Evolutionary conservation across 30 jellyfish, hydroid and myxozoan species (phyloP), one percentile per base, ranked within the genome.

Genomic region (Aurelia aurita): DNA sequence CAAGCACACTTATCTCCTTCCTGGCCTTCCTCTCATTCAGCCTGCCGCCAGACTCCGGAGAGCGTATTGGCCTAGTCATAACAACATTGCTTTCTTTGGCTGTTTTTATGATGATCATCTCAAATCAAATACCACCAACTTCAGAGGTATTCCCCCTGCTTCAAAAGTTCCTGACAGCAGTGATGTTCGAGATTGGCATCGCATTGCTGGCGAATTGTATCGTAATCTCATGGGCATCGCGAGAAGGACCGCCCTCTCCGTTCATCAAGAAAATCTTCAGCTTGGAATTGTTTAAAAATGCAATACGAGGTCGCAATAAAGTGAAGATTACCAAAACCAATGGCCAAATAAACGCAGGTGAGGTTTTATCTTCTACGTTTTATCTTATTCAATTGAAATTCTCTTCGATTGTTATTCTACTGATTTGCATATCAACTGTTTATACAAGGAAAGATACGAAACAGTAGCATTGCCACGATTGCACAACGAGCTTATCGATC

Each of bases 21-120:
- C 77, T 91, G 47, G 89, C 98, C 23, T 77, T 86, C 67, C 46
- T 85, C 46, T 91, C 98, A 21, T 91, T 91, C 81, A 46, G 90
- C 46, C 73, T 91, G 46, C 98, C 98, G 18, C 96, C 98, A 3
- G 89, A 77, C 15, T 74, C 93, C 13, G 98, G 98, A 2, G 98
- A 91, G 57, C 85, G 98, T 9, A 69, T 85, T 59, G 90, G 98
- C 45, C 89, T 91, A 13, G 89, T 91, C 90, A 91, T 91, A 35
- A 91, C 98, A 46, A 91, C 91, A n/a, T 77, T 91, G 35, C 89
- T 91, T 10, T 84, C 98, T 3, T 81, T 91, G 13, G 89, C 98
- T n/a, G 93, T 91, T 18, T 91, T 84, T 63, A 71, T 91, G 88
- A 72, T 85, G 90, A 84, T 91, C 49, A 91, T 85, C n/a, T 91